Evolutionary conservation across 2,888 invertebrate genomes (phyloP).

Genomic region (Serripes groenlandicus): DNA sequence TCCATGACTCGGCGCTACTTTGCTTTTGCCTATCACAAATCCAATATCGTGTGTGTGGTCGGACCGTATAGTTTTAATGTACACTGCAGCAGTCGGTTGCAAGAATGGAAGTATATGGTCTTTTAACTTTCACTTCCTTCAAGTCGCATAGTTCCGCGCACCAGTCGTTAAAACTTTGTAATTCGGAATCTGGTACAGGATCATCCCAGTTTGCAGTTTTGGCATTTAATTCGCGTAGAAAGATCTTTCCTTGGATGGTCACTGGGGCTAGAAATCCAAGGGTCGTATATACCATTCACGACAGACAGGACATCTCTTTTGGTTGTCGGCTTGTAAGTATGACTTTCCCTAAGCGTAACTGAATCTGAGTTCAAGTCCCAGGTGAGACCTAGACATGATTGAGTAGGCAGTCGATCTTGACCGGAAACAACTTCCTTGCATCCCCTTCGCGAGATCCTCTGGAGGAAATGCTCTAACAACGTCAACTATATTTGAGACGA

Average conservation of each 20-base stretch:
- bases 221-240: neutral
- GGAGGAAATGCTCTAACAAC: neutral
- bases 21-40: neutral
- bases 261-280: neutral
- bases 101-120: neutral
- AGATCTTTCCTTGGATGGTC: neutral
- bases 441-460: neutral
- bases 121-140: neutral
- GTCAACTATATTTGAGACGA: neutral
- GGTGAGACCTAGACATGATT: neutral
- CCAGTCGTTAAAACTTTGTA: neutral
- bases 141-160: neutral
- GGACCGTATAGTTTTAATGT: neutral
- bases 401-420: neutral
- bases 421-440: neutral
- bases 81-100: neutral
- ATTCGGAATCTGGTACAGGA: neutral
- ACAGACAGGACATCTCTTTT: neutral
- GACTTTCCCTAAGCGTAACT: neutral
- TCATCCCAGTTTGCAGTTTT: neutral
- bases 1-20: neutral
- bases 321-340: neutral
- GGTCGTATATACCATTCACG: neutral
- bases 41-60: neutral
- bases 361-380: neutral